phyloP scores from a whole-genome alignment of 1,140 invertebrate genomes.

The Hycleus cichorii region DNA sequence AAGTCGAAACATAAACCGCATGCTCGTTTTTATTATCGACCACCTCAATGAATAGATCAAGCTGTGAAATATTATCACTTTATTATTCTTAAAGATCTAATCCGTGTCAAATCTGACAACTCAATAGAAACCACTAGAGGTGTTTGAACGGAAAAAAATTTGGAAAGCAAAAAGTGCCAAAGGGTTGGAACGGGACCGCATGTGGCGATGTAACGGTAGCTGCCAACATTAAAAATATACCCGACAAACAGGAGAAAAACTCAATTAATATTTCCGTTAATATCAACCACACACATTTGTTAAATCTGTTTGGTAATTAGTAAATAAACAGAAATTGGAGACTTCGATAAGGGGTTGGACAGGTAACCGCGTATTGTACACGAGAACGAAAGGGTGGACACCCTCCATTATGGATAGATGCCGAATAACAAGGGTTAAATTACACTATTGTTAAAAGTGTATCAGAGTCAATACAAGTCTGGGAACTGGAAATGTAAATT shows the following conservation, averaged over 20 bases:
- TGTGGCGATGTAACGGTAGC: not conserved
- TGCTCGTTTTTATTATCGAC: slow-evolving; percentile 13
- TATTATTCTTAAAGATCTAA: slow-evolving; percentile 33
- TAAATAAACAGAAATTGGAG: no score
- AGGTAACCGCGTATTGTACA: no score
- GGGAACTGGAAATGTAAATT: no score
- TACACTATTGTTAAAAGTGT: slow-evolving; percentile 1
- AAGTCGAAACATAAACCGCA: slow-evolving; percentile 1
- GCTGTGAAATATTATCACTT: slow-evolving; percentile 34
- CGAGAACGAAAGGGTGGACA: not conserved
- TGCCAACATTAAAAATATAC: no score
- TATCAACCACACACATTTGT: no score
- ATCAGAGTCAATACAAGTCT: no score
- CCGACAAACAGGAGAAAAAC: no score
- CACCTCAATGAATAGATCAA: slow-evolving; percentile 30
- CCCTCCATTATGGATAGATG: not conserved
- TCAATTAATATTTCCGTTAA: no score
- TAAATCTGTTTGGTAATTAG: no score
- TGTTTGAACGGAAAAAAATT: slow-evolving; percentile 20
- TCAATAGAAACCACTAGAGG: slow-evolving; percentile 24
- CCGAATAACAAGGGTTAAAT: slow-evolving; percentile 14
- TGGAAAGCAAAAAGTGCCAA: slow-evolving; percentile 24
- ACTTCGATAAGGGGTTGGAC: no score
- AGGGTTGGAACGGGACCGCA: slow-evolving; percentile 7
- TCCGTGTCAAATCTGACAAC: slow-evolving; percentile 28